phyloP scores from a whole-genome alignment of 23 tunicate species.

The Pegea sp. region DNA sequence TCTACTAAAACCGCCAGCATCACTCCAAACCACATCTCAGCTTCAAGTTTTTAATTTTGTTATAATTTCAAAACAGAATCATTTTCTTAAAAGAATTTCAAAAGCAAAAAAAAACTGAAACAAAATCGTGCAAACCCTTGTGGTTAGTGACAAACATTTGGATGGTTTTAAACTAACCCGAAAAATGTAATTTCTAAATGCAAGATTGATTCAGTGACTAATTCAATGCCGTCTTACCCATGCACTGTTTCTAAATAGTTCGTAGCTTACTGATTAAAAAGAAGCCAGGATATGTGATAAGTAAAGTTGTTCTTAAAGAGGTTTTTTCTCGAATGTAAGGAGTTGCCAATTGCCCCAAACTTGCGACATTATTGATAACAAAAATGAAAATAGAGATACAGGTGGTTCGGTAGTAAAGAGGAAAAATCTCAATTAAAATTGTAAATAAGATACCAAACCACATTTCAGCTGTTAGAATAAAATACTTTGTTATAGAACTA shows the following conservation, averaged over 20 bases:
- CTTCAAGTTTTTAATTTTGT: too few relatives aligned
- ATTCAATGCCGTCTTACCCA: too few relatives aligned
- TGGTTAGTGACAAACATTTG: too few relatives aligned
- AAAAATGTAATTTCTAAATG: too few relatives aligned
- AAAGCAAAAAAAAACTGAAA: too few relatives aligned
- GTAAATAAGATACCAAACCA: slow-evolving; percentile 83
- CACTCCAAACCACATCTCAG: slow-evolving; percentile 28
- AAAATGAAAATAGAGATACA: slow-evolving; percentile 54
- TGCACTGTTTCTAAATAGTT: too few relatives aligned
- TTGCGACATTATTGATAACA: slow-evolving; percentile 55
- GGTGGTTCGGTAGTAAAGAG: slow-evolving; percentile 23
- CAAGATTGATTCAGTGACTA: too few relatives aligned
- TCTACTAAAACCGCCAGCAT: slow-evolving; percentile 12
- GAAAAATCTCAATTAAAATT: slow-evolving; percentile 54
- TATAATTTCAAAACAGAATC: too few relatives aligned
- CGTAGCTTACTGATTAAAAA: slow-evolving; percentile 33
- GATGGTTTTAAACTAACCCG: too few relatives aligned
- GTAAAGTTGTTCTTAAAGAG: slow-evolving; percentile 21
- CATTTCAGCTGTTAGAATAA: slow-evolving; percentile 53
- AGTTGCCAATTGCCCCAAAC: slow-evolving; percentile 21
- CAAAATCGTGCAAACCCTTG: too few relatives aligned
- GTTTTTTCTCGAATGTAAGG: slow-evolving; percentile 11
- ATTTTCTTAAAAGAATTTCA: too few relatives aligned
- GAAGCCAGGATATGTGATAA: slow-evolving; percentile 32
- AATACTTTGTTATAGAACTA: background rate